These are phyloP conservation scores for Smithornis capensis DNA, from an alignment of 2,113 vertebrate species.

Conservation along the genomic window DNA sequence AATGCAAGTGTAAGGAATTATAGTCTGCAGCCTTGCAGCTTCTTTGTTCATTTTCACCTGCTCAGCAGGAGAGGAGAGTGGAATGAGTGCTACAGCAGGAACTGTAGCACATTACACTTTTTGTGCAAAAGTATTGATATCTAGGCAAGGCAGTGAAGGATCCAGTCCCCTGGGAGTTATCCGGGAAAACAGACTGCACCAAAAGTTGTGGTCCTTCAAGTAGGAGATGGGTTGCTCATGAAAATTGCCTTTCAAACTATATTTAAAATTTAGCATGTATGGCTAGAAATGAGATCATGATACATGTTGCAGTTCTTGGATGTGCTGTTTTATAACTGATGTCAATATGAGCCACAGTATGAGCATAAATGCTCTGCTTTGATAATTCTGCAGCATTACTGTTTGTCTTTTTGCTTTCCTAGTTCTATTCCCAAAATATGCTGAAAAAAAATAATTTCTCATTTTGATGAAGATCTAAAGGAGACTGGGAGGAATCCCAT, in stretches of 20 bases:
- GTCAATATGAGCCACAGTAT: background rate
- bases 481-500: background rate
- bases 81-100: slow-evolving; percentile 12
- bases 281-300: background rate
- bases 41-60: slow-evolving; percentile 46
- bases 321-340: background rate
- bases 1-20: background rate
- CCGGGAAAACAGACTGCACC: background rate
- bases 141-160: background rate
- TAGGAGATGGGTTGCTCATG: background rate
- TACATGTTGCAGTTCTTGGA: background rate
- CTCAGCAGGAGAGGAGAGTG: slow-evolving; percentile 15
- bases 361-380: background rate
- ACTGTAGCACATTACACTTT: background rate
- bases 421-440: background rate
- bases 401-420: background rate
- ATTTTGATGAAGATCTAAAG: background rate
- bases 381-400: background rate
- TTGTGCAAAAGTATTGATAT: background rate
- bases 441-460: background rate
- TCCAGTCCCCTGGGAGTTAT: background rate
- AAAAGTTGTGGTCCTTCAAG: background rate
- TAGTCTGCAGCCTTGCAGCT: background rate
- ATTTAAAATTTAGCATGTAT: background rate
- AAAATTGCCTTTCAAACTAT: background rate